Evolutionary conservation across 1,140 invertebrate species (phyloP), one percentile per base, ranked within the genome.

Genomic region (Cardiocondyla obscurior): DNA sequence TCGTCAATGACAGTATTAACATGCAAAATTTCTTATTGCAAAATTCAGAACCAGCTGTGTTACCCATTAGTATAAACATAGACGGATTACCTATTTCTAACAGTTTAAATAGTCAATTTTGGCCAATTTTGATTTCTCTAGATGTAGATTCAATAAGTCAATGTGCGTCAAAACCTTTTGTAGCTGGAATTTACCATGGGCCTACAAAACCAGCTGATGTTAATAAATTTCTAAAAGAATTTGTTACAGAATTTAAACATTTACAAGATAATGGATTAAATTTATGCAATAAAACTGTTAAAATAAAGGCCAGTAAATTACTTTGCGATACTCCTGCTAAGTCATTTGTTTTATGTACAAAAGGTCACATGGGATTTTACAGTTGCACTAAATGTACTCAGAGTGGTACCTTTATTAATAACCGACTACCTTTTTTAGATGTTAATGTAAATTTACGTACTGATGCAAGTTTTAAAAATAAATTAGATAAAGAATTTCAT

Each of bases 51-150:
- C 0, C 3, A 46, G 25, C n/a, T n/a, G n/a, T 49, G 7, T 30
- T 67, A 30, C 6, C 42, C 6, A 49, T 67, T 30, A 46, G 3
- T 28, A 46, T 46, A 65, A 65, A 65, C 12, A 46, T 65, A n/a
- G 64, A 67, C 7, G 42, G 25, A 46, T 30, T 67, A 46, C 44
- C n/a, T 12, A 69, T 69, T 51, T 49, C 65, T 2, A 30, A 65
- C 7, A 67, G n/a, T 69, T 69, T 46, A 30, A 51, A 49, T 33
- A 67, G 64, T 51, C 65, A 69, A 22, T 69, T 69, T 69, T 69
- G 65, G 12, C n/a, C 46, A 33, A 70, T 70, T 36, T 16, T 39
- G 8, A 53, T 70, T 36, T 70, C 46, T 33, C 0, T 70, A 33
- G n/a, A 67, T 49, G 8, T 33, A 28, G 42, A 70, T 69, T 33